Evolutionary conservation across 2,888 invertebrate genomes (phyloP), one percentile per base, ranked within the genome.

Genomic region (Andrena fulva): DNA sequence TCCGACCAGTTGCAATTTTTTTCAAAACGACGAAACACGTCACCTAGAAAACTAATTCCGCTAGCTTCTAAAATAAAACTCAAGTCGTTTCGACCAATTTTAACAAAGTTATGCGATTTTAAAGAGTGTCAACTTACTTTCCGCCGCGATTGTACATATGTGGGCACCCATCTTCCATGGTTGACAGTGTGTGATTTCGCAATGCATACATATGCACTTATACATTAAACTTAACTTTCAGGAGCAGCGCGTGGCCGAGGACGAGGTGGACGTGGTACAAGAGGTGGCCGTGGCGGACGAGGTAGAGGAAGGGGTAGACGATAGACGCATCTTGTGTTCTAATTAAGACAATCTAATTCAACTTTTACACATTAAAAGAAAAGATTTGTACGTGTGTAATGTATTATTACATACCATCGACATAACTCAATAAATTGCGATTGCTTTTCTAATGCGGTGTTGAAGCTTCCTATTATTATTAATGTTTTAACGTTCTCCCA

Each of bases 211-310:
- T 20, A 54, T 16, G 2, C 7, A 8, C 8, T 7, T 54, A 31
- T 35, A 59, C 48, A 8, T 62, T 42, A 59, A 56, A 24, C 48
- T 8, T 27, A 54, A 54, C 33, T 27, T 78, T 5, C 76, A 94
- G 94, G 94, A 16, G 96, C 97, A 24, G 96, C 96, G 42, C 95
- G 96, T 82, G 96, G 96, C 10, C 94, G 97, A 81, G 96, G 97
- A 35, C 96, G 97, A 75, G 96, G 96, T 0, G 95, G 96, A 52
- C 95, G 97, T 70, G 96, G 97, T 54, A 96, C 97, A 20, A 95
- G 97, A 71, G 97, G 97, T 8, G 96, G 96, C 2, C 95, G 97
- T 29, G 96, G 97, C n/a, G 96, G 96, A 1, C 95, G 97, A 90
- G 96, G 97, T 10, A 95, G 96, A 90, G 96, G 96, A 6, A 90